Base-by-base conservation (phyloP, 2,113 vertebrate species). In the Cyprinodon brontotheroides region DNA sequence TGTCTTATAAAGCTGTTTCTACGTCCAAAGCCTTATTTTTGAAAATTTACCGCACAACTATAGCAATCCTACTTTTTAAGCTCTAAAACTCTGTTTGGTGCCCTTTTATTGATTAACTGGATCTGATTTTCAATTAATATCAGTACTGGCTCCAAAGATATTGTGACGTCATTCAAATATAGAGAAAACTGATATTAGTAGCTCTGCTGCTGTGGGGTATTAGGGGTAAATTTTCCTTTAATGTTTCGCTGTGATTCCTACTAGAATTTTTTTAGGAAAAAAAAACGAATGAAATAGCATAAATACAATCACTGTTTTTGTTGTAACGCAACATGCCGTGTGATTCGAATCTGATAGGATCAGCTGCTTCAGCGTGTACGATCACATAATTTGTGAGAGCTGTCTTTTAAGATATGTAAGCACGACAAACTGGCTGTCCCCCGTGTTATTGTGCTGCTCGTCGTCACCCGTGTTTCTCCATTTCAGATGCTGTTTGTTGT, bases 341-440 rank as follows among this genome's bases (percentile, higher is more conserved):
- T n/a, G 73, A 75, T 62, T 37, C 20, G 1, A 61, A 37, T 4
- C 68, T 63, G 57, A 36, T 65, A 53, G 47, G 40, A n/a, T 77
- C 67, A 53, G 38, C 60, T 53, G 61, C 74, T 57, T 29, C 20
- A 0, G 22, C 11, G 65, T 37, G 6, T 72, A 50, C 2, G 4
- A 39, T 60, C 4, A 57, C 62, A 78, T 65, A 38, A 83, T 77
- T 65, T 76, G 74, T 29, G 36, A 75, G 72, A 72, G 65, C 70
- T 43, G 73, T 73, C 75, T 79, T 37, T 61, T 64, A 81, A 65
- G 41, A 43, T 4, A 47, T 47, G 61, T 74, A 3, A 75, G 72
- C 65, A 75, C 57, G 8, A 68, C 82, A 78, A 85, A 84, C 74
- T 77, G 70, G 71, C 67, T 76, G 78, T 77, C 69, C 71, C 38